Conservation (phyloP, 2,797 vertebrate species). For the Eutrigla gurnardus region DNA sequence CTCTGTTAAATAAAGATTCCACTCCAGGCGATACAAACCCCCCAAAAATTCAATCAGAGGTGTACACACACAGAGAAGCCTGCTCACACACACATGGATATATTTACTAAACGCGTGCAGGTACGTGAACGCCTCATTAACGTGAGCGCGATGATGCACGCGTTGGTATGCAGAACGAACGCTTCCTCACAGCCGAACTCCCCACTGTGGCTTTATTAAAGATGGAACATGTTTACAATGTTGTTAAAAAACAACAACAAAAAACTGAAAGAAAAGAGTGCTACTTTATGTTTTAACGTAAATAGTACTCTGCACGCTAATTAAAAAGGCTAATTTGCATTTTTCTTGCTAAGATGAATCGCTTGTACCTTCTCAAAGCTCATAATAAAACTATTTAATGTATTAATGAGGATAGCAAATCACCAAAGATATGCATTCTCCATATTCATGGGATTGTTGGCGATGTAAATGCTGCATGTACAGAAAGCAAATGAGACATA, state of each 20-base stretch:
- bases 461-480: conserved; percentile 3
- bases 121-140: conserved; percentile 24
- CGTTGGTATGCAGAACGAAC: conserved; percentile 12
- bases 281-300: conserved; percentile 37
- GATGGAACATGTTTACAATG: conserved; percentile 22
- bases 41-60: conserved; percentile 54
- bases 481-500: not conserved
- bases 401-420: conserved; percentile 29
- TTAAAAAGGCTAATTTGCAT: conserved; percentile 40
- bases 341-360: conserved; percentile 34
- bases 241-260: conserved; percentile 39
- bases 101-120: conserved; percentile 20
- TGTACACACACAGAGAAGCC: conserved; percentile 35
- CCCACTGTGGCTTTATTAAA: conserved; percentile 50
- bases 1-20: conserved; percentile 57
- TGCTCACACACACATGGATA: not conserved
- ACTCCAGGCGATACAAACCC: conserved; percentile 60
- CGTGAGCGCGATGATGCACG: conserved; percentile 3
- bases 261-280: not conserved
- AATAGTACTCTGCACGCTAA: conserved; percentile 30
- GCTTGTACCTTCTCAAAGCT: conserved; percentile 20
- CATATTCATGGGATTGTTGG: not conserved
- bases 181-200: conserved; percentile 29
- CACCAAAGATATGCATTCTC: not conserved
- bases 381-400: conserved; percentile 18